Evolutionary conservation across 2,797 vertebrate species (phyloP), one percentile per base, ranked within the genome.

Genomic region (Ara ararauna): DNA sequence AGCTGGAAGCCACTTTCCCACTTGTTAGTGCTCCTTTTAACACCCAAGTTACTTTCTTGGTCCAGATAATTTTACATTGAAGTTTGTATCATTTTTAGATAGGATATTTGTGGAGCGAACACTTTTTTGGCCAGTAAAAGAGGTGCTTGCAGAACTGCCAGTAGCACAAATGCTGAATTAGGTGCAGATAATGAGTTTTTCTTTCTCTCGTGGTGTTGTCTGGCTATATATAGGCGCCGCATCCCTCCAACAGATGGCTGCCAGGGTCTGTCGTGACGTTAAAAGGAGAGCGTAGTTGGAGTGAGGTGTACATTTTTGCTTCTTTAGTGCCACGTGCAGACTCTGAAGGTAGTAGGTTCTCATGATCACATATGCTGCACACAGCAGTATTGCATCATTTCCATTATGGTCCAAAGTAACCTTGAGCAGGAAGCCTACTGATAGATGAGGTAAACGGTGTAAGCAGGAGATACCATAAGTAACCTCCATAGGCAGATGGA

Each of bases 201-300:
- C 51, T 82, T 94, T 89, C 45, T 86, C 44, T 95, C 0, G 0
- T 87, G 68, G 81, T 7, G 9, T 78, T 91, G 66, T 89, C 85
- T 95, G 66, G 29, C 44, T 91, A 50, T 62, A 47, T 73, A 92
- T 85, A 96, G 93, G 76, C 75, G 68, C 45, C 71, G 50, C 85
- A 77, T 91, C 88, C 80, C 85, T 94, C n/a, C 73, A 91, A 32
- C 85, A 95, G 93, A 96, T 84, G 95, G 79, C 87, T 92, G 44
- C 73, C 10, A 5, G 58, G 90, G 61, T 65, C 64, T 56, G 42
- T 91, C 75, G 38, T 94, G 96, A 93, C 38, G 51, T 94, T 58
- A 81, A 60, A 15, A 32, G 77, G 54, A 81, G 26, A 40, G 61
- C 73, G 12, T 40, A 77, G 94, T 93, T 40, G 34, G 94, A 96